A percentile compares a stretch with the other conserved stretches of the same genome.
phyloP scores from a whole-genome alignment of 2,113 vertebrate species.

The Gopherus evgoodei region DNA sequence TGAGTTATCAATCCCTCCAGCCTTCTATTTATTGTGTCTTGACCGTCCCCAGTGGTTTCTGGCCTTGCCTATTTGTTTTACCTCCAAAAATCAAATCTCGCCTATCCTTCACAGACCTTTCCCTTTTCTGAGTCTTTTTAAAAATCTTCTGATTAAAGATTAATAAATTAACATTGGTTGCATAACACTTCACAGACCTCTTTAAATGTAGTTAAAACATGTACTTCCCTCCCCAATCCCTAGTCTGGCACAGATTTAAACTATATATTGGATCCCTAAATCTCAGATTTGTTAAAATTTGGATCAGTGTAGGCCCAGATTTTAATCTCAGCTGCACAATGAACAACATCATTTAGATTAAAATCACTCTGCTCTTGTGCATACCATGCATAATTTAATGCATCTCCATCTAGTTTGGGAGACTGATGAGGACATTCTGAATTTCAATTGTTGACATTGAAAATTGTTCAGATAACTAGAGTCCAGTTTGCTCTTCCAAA shows the following conservation, averaged over 20 bases:
- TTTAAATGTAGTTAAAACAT: neutral
- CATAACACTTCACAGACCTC: neutral
- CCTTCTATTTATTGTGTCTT: neutral
- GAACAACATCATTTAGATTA: neutral
- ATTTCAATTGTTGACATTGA: neutral
- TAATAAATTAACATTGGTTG: neutral
- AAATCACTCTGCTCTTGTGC: neutral
- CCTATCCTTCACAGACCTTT: neutral
- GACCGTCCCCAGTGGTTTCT: neutral
- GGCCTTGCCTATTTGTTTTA: neutral
- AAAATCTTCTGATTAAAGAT: neutral
- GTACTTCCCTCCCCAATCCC: neutral
- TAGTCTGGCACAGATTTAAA: neutral
- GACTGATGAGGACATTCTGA: neutral
- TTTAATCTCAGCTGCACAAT: conserved; percentile 19
- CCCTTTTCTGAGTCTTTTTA: neutral
- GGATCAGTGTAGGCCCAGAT: neutral
- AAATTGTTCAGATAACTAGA: neutral
- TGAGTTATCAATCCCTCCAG: conserved; percentile 27
- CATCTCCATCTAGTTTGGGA: neutral
- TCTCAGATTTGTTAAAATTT: neutral
- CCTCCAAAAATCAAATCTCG: neutral
- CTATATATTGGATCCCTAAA: neutral
- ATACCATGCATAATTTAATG: neutral
- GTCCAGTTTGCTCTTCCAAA: neutral